Percentiles rank a stretch among this genome's conserved stretches.
phyloP scores from a whole-genome alignment of 2,113 vertebrate genomes.

The Python bivittatus region DNA sequence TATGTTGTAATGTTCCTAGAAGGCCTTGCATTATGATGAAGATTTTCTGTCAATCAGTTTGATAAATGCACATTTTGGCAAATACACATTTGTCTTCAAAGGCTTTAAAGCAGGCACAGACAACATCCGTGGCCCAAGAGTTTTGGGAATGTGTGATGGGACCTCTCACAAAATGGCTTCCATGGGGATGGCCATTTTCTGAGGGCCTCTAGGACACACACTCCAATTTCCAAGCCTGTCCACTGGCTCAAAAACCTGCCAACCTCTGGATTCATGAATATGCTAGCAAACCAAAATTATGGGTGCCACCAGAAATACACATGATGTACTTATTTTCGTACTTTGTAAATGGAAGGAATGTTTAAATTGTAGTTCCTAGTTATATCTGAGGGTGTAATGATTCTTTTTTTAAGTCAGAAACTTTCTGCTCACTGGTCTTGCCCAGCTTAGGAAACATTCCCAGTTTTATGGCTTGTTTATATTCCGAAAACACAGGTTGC shows the following conservation, averaged over 20 bases:
- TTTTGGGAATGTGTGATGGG: neutral
- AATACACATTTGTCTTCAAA: neutral
- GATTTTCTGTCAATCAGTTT: neutral
- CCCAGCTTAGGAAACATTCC: neutral
- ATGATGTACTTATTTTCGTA: neutral
- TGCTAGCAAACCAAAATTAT: neutral
- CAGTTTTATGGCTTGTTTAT: neutral
- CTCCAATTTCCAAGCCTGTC: neutral
- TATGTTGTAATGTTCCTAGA: neutral
- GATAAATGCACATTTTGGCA: neutral
- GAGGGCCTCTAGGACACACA: neutral
- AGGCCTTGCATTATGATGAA: neutral
- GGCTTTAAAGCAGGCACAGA: neutral
- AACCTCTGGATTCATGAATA: neutral
- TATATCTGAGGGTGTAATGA: neutral
- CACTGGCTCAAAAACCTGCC: neutral
- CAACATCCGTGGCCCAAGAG: neutral
- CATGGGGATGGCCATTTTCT: neutral
- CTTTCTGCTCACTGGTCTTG: neutral
- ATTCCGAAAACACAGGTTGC: constrained; percentile 11
- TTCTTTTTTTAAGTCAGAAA: neutral
- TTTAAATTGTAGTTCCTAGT: neutral
- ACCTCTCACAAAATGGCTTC: neutral
- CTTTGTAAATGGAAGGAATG: neutral
- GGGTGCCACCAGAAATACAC: neutral